These are phyloP conservation scores for Sebastes kiyomatsui DNA, from an alignment of 2,797 vertebrate genomes.

Conservation along the genomic window DNA sequence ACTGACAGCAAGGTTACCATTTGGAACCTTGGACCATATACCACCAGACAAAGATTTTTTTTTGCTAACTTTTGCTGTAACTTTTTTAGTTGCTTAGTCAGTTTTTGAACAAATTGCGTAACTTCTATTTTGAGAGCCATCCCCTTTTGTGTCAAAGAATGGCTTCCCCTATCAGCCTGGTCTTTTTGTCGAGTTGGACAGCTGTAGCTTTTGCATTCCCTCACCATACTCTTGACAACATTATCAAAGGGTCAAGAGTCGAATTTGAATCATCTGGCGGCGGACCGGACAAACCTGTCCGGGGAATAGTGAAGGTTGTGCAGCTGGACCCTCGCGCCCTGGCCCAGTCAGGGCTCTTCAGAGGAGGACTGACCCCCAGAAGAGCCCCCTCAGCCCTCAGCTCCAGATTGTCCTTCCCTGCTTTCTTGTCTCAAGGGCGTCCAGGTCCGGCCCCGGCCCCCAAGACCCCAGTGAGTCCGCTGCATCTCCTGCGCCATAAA, in stretches of 20 bases:
- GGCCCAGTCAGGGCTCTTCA: conserved; percentile 60
- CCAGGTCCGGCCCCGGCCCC: conserved; percentile 51
- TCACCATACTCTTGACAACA: conserved; percentile 41
- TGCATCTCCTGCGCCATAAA: conserved; percentile 48
- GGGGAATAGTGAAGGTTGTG: conserved; percentile 75
- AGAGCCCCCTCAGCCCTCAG: conserved; percentile 26
- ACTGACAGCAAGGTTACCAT: conserved; percentile 82
- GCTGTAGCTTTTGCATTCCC: conserved; percentile 59
- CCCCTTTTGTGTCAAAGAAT: conserved; percentile 47
- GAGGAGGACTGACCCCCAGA: conserved; percentile 45
- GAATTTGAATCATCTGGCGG: conserved; percentile 77
- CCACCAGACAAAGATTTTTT: not conserved
- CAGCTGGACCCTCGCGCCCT: conserved; percentile 65
- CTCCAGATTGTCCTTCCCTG: conserved; percentile 70
- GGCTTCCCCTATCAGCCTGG: conserved; percentile 41
- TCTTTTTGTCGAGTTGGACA: conserved; percentile 48
- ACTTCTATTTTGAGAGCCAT: not conserved
- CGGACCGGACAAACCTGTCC: conserved; percentile 62
- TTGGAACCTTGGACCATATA: conserved; percentile 79
- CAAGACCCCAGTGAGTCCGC: conserved; percentile 42
- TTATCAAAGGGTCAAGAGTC: conserved; percentile 30
- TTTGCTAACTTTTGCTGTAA: not conserved
- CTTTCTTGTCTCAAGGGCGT: conserved; percentile 78
- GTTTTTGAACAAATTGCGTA: not conserved
- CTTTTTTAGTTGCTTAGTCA: not conserved